A percentile compares a stretch with the other conserved stretches of the same genome.
Evolutionary conservation across 2,113 vertebrate species (phyloP).

Genomic region (Strix aluco): DNA sequence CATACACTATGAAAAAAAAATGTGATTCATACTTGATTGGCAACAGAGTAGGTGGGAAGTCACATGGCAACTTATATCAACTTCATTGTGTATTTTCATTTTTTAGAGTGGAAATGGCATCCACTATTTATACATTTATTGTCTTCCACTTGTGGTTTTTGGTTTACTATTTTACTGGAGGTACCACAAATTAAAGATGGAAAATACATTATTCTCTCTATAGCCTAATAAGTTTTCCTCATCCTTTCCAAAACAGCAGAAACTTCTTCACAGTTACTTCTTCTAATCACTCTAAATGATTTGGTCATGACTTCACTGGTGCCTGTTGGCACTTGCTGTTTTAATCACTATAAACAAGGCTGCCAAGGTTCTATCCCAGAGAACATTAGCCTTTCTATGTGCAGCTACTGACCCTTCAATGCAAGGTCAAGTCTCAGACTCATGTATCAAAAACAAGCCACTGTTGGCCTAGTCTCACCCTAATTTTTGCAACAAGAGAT

Average conservation of each 20-base stretch:
- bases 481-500: conserved; percentile 35
- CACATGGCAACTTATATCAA: not conserved
- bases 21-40: not conserved
- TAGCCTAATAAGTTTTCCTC: not conserved
- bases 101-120: not conserved
- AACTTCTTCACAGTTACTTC: not conserved
- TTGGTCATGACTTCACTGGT: not conserved
- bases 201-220: not conserved
- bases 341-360: not conserved
- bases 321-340: not conserved
- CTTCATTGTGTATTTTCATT: not conserved
- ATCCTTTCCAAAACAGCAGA: not conserved
- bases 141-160: not conserved
- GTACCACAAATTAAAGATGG: not conserved
- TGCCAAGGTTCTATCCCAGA: not conserved
- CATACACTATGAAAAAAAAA: not conserved
- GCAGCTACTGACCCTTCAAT: not conserved
- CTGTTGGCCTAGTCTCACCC: not conserved
- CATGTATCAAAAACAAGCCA: not conserved
- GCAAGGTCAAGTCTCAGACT: not conserved
- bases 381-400: not conserved
- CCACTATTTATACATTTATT: not conserved
- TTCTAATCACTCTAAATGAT: not conserved
- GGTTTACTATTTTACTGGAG: not conserved
- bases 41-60: not conserved